A percentile compares a stretch with the other conserved stretches of the same genome.
phyloP scores from a whole-genome alignment of 2,888 invertebrate species.

The Chouioia cunea region DNA sequence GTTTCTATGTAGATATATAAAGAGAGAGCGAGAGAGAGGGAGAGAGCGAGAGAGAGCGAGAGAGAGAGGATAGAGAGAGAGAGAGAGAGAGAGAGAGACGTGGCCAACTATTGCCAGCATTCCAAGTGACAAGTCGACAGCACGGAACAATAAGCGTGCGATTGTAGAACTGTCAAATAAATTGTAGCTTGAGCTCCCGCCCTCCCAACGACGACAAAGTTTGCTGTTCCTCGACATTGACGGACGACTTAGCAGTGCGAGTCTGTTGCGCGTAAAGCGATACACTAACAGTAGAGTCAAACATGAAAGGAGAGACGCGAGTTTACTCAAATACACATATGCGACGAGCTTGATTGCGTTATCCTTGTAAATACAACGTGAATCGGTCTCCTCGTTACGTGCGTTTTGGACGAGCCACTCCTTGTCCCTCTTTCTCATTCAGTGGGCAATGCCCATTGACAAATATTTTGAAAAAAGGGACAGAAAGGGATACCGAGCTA shows the following conservation, averaged over 20 bases:
- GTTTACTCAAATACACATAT: neutral
- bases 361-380: constrained; percentile 38
- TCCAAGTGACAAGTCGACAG: too few species aligned
- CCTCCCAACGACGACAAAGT: constrained; percentile 7
- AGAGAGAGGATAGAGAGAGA: constrained; percentile 2
- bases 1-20: constrained; percentile 25
- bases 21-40: neutral
- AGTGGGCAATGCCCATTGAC: too few species aligned
- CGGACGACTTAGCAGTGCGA: neutral
- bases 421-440: constrained; percentile 12
- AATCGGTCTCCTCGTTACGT: neutral
- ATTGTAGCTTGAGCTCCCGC: too few species aligned
- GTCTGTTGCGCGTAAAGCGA: neutral
- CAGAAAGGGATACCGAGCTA: constrained; percentile 20
- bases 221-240: constrained; percentile 29
- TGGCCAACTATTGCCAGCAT: too few species aligned
- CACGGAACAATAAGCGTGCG: neutral
- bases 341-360: constrained; percentile 2
- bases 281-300: too few species aligned
- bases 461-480: constrained; percentile 18
- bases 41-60: constrained; percentile 1
- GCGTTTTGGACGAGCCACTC: too few species aligned
- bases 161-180: constrained; percentile 2
- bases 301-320: neutral
- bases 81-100: neutral